Base-by-base conservation (phyloP, 2,797 vertebrate species). In the Lateolabrax maculatus region DNA sequence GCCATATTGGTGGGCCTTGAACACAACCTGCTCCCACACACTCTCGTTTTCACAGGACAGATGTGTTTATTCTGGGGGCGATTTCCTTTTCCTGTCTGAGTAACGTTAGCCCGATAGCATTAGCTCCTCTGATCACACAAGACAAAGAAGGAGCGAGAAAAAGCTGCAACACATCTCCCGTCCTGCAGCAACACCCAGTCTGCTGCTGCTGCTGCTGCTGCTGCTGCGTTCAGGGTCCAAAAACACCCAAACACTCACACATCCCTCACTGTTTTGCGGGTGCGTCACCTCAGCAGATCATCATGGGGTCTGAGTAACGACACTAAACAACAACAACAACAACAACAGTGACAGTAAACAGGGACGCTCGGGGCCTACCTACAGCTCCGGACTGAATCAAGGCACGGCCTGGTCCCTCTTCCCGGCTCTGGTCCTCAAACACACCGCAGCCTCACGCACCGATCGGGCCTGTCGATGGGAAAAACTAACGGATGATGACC, bases 281-380 rank as follows among this genome's bases (percentile, higher is more conserved):
- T 49, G 71, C 36, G 36, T 57, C 61, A 9, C 3, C 11, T 9
- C 43, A 34, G 49, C 29, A 63, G 13, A 73, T 25, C 61, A 66
- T 48, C 63, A 56, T 4, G n/a, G 52, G 51, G 21, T 69, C 55
- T 71, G 53, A 78, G 31, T 61, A 61, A 69, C 61, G 52, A 19
- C 11, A 23, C 48, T 1, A 52, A 49, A 80, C 48, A 43, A 75
- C 37, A 49, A 23, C 9, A 39, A 67, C n/a, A 56, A 57, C 21
- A 61, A 39, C 48, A 46, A 31, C 9, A 66, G 11, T 9, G 36
- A 1, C 6, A 31, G 7, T 9, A n/a, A 21, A 8, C 60, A 37
- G 41, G 27, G 60, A 39, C 31, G 51, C 16, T 46, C 21, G n/a
- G 46, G n/a, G n/a, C n/a, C n/a, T 70, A 83, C 90, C 37, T 75